These are phyloP conservation scores for Poeciliopsis infans DNA, from an alignment of 2,797 vertebrate genomes.

Conservation along the genomic window DNA sequence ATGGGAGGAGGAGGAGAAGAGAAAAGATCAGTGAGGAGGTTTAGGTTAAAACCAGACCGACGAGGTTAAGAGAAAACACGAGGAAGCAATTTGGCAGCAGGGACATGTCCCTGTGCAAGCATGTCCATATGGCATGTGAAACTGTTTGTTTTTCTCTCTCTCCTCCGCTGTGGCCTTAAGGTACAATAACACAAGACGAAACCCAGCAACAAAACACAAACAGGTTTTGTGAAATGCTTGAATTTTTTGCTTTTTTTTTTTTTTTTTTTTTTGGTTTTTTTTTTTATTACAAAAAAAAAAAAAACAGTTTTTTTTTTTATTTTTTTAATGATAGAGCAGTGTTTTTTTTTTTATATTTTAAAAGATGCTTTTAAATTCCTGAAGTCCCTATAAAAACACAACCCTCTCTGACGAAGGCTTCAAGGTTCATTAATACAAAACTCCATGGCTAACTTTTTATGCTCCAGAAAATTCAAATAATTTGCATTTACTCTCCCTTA, in stretches of 20 bases:
- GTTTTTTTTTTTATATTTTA: too few relatives aligned
- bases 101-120: slow-evolving; percentile 31
- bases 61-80: slow-evolving; percentile 50
- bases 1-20: slow-evolving; percentile 8
- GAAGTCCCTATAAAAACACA: not conserved
- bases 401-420: not conserved
- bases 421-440: not conserved
- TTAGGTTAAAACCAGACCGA: slow-evolving; percentile 51
- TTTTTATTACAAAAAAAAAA: not conserved
- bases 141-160: slow-evolving; percentile 14
- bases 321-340: too few relatives aligned
- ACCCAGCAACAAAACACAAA: not conserved
- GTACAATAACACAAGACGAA: not conserved
- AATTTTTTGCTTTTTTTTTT: not conserved
- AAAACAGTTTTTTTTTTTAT: too few relatives aligned
- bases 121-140: slow-evolving; percentile 42
- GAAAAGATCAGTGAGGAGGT: slow-evolving; percentile 13
- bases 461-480: not conserved
- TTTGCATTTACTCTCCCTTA: not conserved
- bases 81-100: slow-evolving; percentile 57
- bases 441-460: not conserved
- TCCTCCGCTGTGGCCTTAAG: not conserved
- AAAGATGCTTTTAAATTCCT: not conserved
- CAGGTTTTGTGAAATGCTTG: not conserved
- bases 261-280: not conserved